Evolutionary conservation across 1,140 invertebrate genomes (phyloP).

Genomic region (Plutomurus gul): DNA sequence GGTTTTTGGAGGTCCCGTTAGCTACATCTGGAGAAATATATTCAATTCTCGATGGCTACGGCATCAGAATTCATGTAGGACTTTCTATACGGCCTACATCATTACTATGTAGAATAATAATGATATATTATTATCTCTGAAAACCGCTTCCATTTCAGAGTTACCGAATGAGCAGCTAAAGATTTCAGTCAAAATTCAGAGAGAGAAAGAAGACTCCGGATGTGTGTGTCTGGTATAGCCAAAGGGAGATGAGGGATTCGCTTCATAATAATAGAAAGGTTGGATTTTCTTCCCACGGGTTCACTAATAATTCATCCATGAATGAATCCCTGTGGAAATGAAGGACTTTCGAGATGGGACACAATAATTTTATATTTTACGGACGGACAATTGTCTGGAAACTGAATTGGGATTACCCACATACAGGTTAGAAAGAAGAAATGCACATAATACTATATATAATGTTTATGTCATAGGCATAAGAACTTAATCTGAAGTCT

Average conservation of each 20-base stretch:
- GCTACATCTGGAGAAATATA: too few species aligned
- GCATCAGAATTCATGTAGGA: too few species aligned
- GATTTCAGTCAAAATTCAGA: neutral
- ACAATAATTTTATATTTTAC: slow-evolving; percentile 5
- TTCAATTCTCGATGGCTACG: too few species aligned
- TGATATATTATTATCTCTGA: too few species aligned
- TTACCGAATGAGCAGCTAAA: neutral
- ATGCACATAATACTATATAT: too few species aligned
- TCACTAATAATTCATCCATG: slow-evolving; percentile 12
- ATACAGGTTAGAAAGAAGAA: too few species aligned
- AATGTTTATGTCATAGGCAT: too few species aligned
- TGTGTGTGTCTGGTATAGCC: neutral
- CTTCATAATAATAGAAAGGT: neutral
- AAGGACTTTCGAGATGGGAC: too few species aligned
- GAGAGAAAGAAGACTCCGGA: neutral
- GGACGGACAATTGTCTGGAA: neutral
- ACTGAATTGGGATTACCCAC: neutral
- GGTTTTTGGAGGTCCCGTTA: too few species aligned
- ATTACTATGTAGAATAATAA: too few species aligned
- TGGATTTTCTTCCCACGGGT: neutral
- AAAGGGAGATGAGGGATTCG: neutral
- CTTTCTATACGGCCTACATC: too few species aligned
- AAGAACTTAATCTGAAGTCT: neutral
- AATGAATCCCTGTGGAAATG: neutral
- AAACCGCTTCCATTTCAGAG: neutral